These are phyloP conservation scores for Erannis defoliaria DNA, from an alignment of 2,888 invertebrate species.

Conservation along the genomic window DNA sequence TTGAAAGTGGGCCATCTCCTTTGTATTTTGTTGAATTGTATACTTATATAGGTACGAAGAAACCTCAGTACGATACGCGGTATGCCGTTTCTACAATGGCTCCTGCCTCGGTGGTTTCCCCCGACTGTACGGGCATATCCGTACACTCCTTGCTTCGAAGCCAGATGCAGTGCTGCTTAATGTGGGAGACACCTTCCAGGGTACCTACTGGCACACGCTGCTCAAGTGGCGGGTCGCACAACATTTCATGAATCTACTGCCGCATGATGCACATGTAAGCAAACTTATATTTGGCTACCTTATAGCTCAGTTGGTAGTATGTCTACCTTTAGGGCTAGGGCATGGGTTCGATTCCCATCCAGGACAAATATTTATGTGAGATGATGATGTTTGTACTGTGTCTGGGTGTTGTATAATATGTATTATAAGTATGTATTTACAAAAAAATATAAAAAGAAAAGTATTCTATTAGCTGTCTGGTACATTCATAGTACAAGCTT, in stretches of 20 bases:
- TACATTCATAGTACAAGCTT: too few species aligned
- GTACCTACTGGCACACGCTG: constrained; percentile 93
- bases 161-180: constrained; percentile 90
- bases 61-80: constrained; percentile 21
- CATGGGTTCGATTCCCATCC: too few species aligned
- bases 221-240: constrained; percentile 92
- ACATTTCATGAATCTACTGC: constrained; percentile 91
- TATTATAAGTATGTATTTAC: too few species aligned
- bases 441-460: too few species aligned
- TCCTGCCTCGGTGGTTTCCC: constrained; percentile 36
- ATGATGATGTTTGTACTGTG: too few species aligned
- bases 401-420: too few species aligned
- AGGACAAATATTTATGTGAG: too few species aligned
- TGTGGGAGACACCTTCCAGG: constrained; percentile 94
- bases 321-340: too few species aligned
- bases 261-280: constrained; percentile 92
- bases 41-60: constrained; percentile 30
- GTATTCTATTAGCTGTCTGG: too few species aligned
- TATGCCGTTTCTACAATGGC: constrained; percentile 29
- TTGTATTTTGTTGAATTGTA: neutral
- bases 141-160: constrained; percentile 75
- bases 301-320: too few species aligned
- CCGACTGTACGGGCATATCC: constrained; percentile 87
- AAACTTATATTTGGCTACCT: neutral
- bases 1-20: too few species aligned